A percentile compares a stretch with the other conserved stretches of the same genome.
Evolutionary conservation across 2,113 vertebrate species (phyloP).

Genomic region (Psettodes erumei): DNA sequence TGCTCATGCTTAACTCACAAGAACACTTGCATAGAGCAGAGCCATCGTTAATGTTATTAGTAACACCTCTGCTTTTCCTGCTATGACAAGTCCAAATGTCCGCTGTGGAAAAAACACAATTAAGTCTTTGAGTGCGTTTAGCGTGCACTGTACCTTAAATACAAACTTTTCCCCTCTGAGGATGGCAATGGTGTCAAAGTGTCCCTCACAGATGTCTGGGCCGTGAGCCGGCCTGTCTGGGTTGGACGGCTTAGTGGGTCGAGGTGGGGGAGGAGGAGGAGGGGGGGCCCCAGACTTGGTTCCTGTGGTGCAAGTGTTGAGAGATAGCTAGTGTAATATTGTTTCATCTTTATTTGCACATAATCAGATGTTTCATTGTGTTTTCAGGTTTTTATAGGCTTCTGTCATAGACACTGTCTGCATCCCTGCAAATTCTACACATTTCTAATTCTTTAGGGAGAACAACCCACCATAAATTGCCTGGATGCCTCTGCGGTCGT

Average conservation of each 20-base stretch:
- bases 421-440: neutral
- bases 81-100: no score
- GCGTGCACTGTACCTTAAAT: constrained; percentile 88
- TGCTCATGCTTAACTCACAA: no score
- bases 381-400: neutral
- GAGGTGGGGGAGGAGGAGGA: constrained; percentile 70
- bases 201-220: constrained; percentile 90
- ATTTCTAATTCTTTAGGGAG: neutral
- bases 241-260: constrained; percentile 71
- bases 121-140: neutral
- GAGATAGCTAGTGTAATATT: neutral
- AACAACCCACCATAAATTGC: constrained; percentile 86
- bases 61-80: no score
- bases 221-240: constrained; percentile 77
- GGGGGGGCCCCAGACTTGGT: constrained; percentile 73
- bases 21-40: no score
- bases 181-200: constrained; percentile 91
- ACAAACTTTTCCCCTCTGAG: constrained; percentile 93
- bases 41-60: no score
- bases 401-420: neutral
- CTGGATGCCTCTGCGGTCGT: constrained; percentile 91
- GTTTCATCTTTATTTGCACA: neutral
- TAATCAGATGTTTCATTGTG: no score
- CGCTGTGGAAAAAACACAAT: no score
- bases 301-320: constrained; percentile 56